These are phyloP conservation scores for Betta splendens DNA, from an alignment of 2,797 vertebrate species.

Conservation along the genomic window DNA sequence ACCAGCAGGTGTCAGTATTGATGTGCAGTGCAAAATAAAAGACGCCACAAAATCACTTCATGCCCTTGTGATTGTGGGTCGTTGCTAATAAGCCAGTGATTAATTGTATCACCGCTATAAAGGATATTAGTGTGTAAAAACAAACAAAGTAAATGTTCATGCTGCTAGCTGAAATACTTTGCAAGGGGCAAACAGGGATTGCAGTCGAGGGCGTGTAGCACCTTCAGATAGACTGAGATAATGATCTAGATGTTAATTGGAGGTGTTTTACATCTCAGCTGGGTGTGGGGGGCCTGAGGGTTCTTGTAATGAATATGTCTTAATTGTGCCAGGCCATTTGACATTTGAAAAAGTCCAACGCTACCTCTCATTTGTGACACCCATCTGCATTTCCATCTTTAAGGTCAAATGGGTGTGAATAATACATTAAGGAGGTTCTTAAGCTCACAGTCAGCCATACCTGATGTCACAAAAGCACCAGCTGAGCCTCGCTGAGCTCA, in stretches of 20 bases:
- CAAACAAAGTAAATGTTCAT: not conserved
- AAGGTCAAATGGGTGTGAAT: slow-evolving; percentile 84
- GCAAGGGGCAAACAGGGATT: not conserved
- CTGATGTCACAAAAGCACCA: slow-evolving; percentile 72
- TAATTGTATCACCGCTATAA: not conserved
- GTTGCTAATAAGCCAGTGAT: not conserved
- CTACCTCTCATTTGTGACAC: slow-evolving; percentile 76
- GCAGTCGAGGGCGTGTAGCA: slow-evolving; percentile 13
- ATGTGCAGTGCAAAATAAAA: slow-evolving; percentile 9
- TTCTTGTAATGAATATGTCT: slow-evolving; percentile 78
- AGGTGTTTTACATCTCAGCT: slow-evolving; percentile 75
- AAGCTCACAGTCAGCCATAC: slow-evolving; percentile 74
- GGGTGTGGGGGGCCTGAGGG: slow-evolving; percentile 66
- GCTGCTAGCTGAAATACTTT: not conserved
- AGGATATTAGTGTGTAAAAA: not conserved
- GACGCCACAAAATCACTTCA: not conserved
- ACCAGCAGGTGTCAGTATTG: slow-evolving; percentile 73
- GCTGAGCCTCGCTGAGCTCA: slow-evolving; percentile 72
- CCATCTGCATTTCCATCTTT: slow-evolving; percentile 81
- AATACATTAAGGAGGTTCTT: slow-evolving; percentile 79
- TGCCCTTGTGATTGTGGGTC: not conserved
- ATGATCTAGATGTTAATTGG: slow-evolving; percentile 76
- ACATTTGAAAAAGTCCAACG: slow-evolving; percentile 81
- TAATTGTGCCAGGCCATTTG: slow-evolving; percentile 80
- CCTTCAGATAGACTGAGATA: slow-evolving; percentile 45